These are phyloP conservation scores for Morus bassanus DNA, from an alignment of 2,797 vertebrate genomes.

Conservation along the genomic window DNA sequence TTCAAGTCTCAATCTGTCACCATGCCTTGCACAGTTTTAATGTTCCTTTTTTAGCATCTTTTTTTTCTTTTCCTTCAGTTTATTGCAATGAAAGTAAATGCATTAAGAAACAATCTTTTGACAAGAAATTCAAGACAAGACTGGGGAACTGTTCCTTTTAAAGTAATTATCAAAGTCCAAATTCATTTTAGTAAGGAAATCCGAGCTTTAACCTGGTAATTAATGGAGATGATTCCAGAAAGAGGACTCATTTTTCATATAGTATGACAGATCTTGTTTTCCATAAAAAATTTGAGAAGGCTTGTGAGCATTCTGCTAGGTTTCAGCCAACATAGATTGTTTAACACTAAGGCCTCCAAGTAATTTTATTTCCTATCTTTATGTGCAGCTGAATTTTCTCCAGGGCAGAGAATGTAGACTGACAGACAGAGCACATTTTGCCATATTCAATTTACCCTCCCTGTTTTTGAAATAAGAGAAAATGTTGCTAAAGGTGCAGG, in stretches of 20 bases:
- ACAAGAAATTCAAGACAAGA: not conserved
- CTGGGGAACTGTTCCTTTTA: not conserved
- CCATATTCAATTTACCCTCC: not conserved
- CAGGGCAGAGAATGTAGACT: not conserved
- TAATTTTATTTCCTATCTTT: conserved; percentile 1
- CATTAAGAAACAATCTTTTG: not conserved
- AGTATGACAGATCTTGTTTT: not conserved
- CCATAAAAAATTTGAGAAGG: not conserved
- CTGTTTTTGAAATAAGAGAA: not conserved
- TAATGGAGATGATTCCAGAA: not conserved
- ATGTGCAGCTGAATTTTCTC: conserved; percentile 32
- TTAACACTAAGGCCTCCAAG: not conserved
- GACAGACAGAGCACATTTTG: not conserved
- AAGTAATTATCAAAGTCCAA: not conserved
- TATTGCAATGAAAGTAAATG: not conserved
- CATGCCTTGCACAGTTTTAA: not conserved
- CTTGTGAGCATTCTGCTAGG: not conserved
- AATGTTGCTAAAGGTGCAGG: not conserved
- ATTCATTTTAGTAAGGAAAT: not conserved
- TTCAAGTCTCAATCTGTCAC: not conserved
- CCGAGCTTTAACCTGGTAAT: not conserved
- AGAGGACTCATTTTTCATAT: not conserved
- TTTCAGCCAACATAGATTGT: not conserved
- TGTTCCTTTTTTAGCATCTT: not conserved
- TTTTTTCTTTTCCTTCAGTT: not conserved